phyloP scores from a whole-genome alignment of 2,888 invertebrate species.

The Ischnus inquisitorius region DNA sequence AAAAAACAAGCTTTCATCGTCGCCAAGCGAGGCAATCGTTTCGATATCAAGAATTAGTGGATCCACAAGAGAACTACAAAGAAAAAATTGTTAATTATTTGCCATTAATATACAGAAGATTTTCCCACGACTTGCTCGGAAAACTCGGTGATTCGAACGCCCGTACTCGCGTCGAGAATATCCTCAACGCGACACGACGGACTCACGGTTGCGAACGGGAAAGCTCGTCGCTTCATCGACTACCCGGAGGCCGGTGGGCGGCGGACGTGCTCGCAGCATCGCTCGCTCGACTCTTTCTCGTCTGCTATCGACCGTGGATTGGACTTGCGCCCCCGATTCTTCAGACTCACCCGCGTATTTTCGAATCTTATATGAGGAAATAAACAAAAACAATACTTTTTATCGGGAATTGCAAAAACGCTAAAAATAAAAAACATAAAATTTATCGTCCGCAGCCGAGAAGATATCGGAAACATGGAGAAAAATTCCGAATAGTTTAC shows the following conservation, averaged over 20 bases:
- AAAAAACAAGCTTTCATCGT: not conserved
- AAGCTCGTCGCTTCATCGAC: constrained; percentile 45
- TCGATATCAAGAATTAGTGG: not conserved
- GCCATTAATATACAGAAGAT: not conserved
- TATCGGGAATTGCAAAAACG: not conserved
- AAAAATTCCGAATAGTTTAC: constrained; percentile 24
- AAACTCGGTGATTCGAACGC: constrained; percentile 68
- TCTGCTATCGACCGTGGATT: constrained; percentile 81
- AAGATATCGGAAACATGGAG: not conserved
- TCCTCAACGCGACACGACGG: constrained; percentile 48
- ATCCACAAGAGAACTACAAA: not conserved
- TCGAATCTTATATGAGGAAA: constrained; percentile 12
- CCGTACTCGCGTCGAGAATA: constrained; percentile 33
- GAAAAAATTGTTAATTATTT: not conserved
- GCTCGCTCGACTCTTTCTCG: constrained; percentile 42
- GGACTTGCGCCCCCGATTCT: constrained; percentile 81
- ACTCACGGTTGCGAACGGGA: constrained; percentile 51
- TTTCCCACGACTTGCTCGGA: constrained; percentile 4
- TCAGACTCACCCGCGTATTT: constrained; percentile 74
- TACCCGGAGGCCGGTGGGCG: constrained; percentile 17
- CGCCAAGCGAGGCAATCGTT: not conserved
- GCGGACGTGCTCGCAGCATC: constrained; percentile 17
- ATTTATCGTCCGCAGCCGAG: constrained; percentile 68
- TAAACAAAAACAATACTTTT: no score
- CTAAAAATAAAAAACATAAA: not conserved